Conservation (phyloP, 2,113 vertebrate species). For the Mesitornis unicolor region DNA sequence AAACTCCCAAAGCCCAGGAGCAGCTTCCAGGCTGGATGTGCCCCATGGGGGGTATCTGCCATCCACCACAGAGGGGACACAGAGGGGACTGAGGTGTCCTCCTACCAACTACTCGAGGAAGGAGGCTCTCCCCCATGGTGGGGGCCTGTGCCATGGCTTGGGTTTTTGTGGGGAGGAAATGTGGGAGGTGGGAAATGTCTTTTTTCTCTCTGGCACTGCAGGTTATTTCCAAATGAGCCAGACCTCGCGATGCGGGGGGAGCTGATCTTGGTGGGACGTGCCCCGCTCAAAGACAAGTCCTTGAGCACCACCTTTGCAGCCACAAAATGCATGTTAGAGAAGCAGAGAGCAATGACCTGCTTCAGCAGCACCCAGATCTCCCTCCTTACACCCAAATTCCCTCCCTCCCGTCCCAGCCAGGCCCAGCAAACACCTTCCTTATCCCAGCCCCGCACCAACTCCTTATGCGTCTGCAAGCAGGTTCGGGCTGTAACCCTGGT, state of each 20-base stretch:
- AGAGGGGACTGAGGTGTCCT: neutral
- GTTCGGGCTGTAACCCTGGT: neutral
- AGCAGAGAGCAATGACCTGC: no score
- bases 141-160: accelerated
- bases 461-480: accelerated
- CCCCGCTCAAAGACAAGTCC: neutral
- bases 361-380: neutral
- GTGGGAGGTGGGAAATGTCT: neutral
- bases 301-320: neutral
- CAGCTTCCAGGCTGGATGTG: neutral
- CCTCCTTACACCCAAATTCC: neutral
- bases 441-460: accelerated
- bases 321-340: neutral
- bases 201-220: neutral
- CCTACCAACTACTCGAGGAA: neutral
- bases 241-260: neutral
- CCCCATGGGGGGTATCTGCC: no score
- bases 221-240: neutral
- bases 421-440: neutral
- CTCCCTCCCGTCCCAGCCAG: neutral
- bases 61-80: no score
- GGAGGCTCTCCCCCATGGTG: accelerated
- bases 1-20: neutral
- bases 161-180: neutral
- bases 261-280: neutral